Evolutionary conservation across 2,797 vertebrate species (phyloP), one percentile per base, ranked within the genome.

Genomic region (Enoplosus armatus): DNA sequence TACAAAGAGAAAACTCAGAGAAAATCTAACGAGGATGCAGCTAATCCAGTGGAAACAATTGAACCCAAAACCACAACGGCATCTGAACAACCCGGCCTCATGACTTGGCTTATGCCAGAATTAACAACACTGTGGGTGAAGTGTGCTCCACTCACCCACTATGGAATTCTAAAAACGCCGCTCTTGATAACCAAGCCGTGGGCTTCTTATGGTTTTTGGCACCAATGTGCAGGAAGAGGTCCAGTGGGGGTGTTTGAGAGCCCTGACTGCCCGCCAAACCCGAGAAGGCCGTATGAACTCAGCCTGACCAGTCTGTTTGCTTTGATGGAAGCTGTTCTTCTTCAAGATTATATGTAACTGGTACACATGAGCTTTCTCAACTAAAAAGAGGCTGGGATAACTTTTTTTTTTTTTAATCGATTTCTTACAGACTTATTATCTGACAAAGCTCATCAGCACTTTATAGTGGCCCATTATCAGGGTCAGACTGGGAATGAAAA

Each of bases 101-200:
- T 84, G 87, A 85, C 82, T 79, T 45, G 72, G 54, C 77, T 87
- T 83, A 75, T 50, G 77, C 54, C 79, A 72, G 53, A 92, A 73
- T 80, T 60, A 88, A 74, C 71, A 80, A 31, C 41, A 31, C 47
- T n/a, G 79, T 72, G 79, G 83, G 72, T 22, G 68, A 83, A 9
- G 69, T 64, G 35, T 39, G 82, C 77, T 50, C 60, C 33, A 29
- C 53, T 74, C 75, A 71, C 62, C 75, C 84, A 87, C 82, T 47
- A 16, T 47, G 74, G 79, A 89, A 88, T 83, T 73, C 39, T 45
- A 66, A 82, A 76, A 85, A 82, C 26, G 31, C 24, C 9, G 7
- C 31, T 66, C 72, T 53, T 64, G 71, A 88, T 72, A 79, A 72
- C 75, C 41, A 37, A 63, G 31, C n/a, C 3, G 33, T 47, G 48